Evolutionary conservation across 2,113 vertebrate genomes (phyloP).

Genomic region (Regulus satrapa): DNA sequence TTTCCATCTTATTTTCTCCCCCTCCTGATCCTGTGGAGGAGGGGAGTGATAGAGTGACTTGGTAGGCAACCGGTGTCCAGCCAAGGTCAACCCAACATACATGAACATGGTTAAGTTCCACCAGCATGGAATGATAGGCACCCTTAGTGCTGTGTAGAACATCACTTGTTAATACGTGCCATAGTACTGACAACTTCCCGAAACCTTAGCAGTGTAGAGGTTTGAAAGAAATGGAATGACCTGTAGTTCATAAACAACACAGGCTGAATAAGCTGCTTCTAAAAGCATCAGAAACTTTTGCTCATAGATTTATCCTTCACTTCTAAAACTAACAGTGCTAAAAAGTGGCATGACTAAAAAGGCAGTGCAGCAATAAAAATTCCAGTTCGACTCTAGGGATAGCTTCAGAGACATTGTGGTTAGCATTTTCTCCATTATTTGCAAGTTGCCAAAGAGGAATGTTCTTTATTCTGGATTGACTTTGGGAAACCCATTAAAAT

Average conservation of each 20-base stretch:
- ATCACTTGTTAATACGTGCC: not conserved
- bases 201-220: not conserved
- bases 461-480: slow-evolving; percentile 33
- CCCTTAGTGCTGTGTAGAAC: not conserved
- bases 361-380: slow-evolving; percentile 54
- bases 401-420: slow-evolving; percentile 58
- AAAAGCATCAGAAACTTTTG: slow-evolving; percentile 53
- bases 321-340: slow-evolving; percentile 49
- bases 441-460: slow-evolving; percentile 21
- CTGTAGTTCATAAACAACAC: slow-evolving; percentile 36
- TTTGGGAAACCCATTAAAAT: slow-evolving; percentile 37
- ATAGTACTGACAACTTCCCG: not conserved
- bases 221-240: not conserved
- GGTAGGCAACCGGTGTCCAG: not conserved
- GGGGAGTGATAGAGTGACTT: not conserved
- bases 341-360: slow-evolving; percentile 51
- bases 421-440: slow-evolving; percentile 58
- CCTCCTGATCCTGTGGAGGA: not conserved
- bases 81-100: not conserved
- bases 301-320: slow-evolving; percentile 30
- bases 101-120: not conserved
- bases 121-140: not conserved
- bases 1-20: not conserved
- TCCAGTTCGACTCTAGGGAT: slow-evolving; percentile 60
- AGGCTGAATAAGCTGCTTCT: slow-evolving; percentile 2